phyloP scores from a whole-genome alignment of 1,140 invertebrate genomes.

The Cherax destructor region DNA sequence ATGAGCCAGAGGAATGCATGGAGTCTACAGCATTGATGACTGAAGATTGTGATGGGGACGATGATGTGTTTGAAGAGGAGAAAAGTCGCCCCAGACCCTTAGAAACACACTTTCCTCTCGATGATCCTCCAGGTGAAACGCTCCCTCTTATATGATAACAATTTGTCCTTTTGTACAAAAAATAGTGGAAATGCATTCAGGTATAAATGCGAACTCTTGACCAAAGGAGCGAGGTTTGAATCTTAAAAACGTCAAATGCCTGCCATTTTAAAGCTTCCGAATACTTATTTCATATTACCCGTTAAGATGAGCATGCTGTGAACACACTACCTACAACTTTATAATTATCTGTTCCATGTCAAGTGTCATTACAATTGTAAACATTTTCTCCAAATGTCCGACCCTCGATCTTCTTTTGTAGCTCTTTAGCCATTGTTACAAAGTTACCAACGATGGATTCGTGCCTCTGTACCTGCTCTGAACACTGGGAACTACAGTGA shows the following conservation, averaged over 20 bases:
- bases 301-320: neutral
- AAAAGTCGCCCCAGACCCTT: slow-evolving; percentile 5
- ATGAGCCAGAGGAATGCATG: slow-evolving; percentile 9
- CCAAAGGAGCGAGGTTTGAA: too few species aligned
- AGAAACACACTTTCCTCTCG: slow-evolving; percentile 41
- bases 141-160: slow-evolving; percentile 26
- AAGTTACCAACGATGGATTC: slow-evolving; percentile 1
- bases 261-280: neutral
- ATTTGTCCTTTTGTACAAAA: neutral
- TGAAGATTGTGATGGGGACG: slow-evolving; percentile 15
- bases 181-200: neutral
- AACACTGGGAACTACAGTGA: neutral
- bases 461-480: slow-evolving; percentile 14
- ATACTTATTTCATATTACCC: neutral
- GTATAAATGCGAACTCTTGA: neutral
- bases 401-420: neutral
- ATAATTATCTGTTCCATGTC: neutral
- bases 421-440: neutral
- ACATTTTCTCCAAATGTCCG: neutral
- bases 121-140: slow-evolving; percentile 21
- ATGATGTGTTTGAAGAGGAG: slow-evolving; percentile 37
- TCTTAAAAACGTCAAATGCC: neutral
- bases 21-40: slow-evolving; percentile 22
- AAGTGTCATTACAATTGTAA: neutral
- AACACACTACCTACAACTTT: neutral